Evolutionary conservation across 1,140 invertebrate species (phyloP).

Genomic region (Chymomyza costata): DNA sequence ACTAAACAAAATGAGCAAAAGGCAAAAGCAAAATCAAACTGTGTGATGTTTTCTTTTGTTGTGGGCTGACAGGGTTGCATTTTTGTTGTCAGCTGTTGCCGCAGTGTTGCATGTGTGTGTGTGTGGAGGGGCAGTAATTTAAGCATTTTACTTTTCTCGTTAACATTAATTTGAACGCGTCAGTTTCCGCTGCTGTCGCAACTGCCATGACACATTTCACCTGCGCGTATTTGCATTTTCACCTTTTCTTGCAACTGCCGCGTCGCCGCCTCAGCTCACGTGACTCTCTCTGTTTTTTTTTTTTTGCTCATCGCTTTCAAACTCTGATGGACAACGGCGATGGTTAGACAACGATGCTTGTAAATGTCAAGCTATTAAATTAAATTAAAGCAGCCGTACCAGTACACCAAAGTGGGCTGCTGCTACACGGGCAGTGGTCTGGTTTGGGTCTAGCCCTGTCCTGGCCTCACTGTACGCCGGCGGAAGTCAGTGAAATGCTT

Average conservation of each 20-base stretch:
- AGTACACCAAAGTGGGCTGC: constrained; percentile 1
- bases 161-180: constrained; percentile 48
- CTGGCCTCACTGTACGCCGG: too few species aligned
- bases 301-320: too few species aligned
- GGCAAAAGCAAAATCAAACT: neutral
- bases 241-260: too few species aligned
- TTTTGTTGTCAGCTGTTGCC: constrained; percentile 1
- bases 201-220: neutral
- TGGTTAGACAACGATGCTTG: neutral
- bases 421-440: too few species aligned
- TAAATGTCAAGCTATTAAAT: neutral
- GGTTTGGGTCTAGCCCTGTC: too few species aligned
- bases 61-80: neutral
- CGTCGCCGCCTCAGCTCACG: too few species aligned
- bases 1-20: neutral
- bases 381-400: neutral
- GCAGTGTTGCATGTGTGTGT: constrained; percentile 20
- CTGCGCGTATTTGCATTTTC: too few species aligned
- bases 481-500: constrained; percentile 50
- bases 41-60: neutral
- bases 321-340: constrained; percentile 5
- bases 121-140: constrained; percentile 46
- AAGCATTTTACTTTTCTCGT: constrained; percentile 50
- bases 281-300: too few species aligned
- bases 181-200: constrained; percentile 28